These are phyloP conservation scores for Manis crassicaudata DNA, from an alignment of 2,797 vertebrate species.

Conservation along the genomic window DNA sequence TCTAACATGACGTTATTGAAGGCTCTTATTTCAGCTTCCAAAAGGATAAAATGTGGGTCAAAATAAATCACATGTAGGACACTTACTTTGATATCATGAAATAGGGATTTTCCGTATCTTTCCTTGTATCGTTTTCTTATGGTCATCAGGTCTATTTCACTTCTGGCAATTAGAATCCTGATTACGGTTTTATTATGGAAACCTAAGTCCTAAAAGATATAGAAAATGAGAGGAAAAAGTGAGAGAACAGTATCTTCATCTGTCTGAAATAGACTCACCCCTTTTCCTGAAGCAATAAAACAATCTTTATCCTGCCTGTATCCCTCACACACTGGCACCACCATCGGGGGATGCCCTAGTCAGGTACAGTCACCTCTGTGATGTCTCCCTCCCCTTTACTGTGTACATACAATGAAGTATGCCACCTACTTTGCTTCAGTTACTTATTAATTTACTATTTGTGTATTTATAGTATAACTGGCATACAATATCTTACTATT, in stretches of 20 bases:
- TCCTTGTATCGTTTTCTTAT: conserved; percentile 87
- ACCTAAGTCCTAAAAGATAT: conserved; percentile 85
- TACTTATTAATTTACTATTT: neutral
- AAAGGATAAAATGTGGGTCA: neutral
- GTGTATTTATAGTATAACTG: neutral
- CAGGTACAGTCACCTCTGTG: neutral
- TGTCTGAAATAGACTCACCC: neutral
- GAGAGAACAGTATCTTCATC: neutral
- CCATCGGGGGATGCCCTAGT: rapidly evolving
- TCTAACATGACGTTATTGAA: neutral
- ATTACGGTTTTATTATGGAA: conserved; percentile 90
- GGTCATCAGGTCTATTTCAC: conserved; percentile 88
- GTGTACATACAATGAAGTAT: rapidly evolving
- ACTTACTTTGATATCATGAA: conserved; percentile 89
- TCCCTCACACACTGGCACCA: neutral
- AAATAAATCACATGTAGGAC: neutral
- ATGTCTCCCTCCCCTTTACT: rapidly evolving
- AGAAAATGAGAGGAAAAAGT: neutral
- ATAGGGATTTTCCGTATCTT: conserved; percentile 87
- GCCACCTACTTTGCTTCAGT: neutral
- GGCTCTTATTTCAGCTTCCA: neutral
- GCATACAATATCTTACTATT: too few relatives aligned
- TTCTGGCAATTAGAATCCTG: conserved; percentile 87
- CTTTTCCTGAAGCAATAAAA: neutral
- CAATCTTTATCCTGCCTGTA: neutral